Percentiles rank a stretch among this genome's conserved stretches.
Conservation (phyloP, 2,113 vertebrate species). For the Columba janthina region DNA sequence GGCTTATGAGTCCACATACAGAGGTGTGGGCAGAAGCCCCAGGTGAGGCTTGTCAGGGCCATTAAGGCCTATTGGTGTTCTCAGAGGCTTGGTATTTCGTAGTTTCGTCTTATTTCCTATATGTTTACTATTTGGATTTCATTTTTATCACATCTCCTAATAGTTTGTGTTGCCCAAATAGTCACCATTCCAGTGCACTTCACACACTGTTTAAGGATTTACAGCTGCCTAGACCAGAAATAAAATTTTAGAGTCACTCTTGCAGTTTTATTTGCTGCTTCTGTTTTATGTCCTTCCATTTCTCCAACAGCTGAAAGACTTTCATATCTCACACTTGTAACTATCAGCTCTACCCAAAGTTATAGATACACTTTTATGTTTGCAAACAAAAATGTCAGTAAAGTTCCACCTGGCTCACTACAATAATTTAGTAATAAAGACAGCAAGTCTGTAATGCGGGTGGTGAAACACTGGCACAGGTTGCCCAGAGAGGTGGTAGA, state of each 20-base stretch:
- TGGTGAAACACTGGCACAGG: too few species aligned
- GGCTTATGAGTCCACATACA: neutral
- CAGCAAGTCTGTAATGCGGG: neutral
- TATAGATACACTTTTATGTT: neutral
- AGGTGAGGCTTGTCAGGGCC: neutral
- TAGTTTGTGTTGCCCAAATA: neutral
- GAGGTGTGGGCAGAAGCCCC: accelerated
- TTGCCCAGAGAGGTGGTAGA: too few species aligned
- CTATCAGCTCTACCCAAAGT: neutral
- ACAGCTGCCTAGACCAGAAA: neutral
- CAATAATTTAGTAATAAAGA: neutral
- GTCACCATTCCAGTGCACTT: neutral
- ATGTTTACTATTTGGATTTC: neutral
- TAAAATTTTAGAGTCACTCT: neutral
- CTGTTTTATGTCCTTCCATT: neutral
- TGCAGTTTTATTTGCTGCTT: slow-evolving; percentile 2
- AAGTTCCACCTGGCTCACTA: neutral
- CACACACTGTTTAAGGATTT: neutral
- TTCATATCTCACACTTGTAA: neutral
- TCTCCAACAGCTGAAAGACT: neutral
- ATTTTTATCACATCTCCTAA: neutral
- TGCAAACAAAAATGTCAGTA: neutral
- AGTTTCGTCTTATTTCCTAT: neutral
- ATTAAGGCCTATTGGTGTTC: neutral
- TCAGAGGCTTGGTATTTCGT: neutral